phyloP scores from a whole-genome alignment of 2,888 invertebrate species.

The Leptopilina syphax region DNA sequence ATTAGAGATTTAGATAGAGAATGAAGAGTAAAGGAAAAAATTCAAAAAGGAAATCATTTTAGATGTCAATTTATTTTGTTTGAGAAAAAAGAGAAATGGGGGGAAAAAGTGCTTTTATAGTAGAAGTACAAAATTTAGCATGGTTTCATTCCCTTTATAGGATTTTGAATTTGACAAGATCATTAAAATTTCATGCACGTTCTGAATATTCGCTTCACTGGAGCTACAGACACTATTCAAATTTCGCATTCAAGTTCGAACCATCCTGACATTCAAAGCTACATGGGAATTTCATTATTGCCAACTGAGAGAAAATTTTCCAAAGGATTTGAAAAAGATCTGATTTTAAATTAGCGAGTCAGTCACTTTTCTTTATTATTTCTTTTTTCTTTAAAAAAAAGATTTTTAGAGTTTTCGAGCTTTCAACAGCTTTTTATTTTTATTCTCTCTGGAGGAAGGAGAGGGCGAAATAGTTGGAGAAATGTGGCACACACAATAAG shows the following conservation, averaged over 20 bases:
- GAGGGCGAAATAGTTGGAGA: neutral
- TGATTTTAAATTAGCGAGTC: slow-evolving; percentile 57
- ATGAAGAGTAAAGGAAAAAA: no score
- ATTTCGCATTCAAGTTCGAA: slow-evolving; percentile 18
- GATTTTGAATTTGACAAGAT: slow-evolving; percentile 9
- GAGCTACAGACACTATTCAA: slow-evolving; percentile 19
- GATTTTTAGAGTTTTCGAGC: slow-evolving; percentile 18
- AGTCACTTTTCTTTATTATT: slow-evolving; percentile 2
- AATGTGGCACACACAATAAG: neutral
- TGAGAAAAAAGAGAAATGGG: no score
- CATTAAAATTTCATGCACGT: slow-evolving; percentile 23
- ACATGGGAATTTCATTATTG: slow-evolving; percentile 35
- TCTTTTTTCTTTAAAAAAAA: slow-evolving; percentile 26
- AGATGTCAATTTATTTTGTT: neutral
- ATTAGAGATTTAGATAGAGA: no score
- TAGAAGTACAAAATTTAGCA: neutral
- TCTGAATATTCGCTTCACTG: neutral
- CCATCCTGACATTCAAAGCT: neutral
- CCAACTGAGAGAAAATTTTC: slow-evolving; percentile 41
- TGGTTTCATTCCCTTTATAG: neutral
- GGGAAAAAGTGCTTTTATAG: neutral
- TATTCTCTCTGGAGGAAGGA: neutral
- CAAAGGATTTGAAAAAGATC: slow-evolving; percentile 51
- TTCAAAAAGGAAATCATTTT: neutral
- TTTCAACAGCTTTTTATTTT: neutral